Percentiles rank a stretch among this genome's conserved stretches.
These are phyloP conservation scores for Catharus bicknelli DNA, from an alignment of 2,113 vertebrate genomes.

Conservation along the genomic window DNA sequence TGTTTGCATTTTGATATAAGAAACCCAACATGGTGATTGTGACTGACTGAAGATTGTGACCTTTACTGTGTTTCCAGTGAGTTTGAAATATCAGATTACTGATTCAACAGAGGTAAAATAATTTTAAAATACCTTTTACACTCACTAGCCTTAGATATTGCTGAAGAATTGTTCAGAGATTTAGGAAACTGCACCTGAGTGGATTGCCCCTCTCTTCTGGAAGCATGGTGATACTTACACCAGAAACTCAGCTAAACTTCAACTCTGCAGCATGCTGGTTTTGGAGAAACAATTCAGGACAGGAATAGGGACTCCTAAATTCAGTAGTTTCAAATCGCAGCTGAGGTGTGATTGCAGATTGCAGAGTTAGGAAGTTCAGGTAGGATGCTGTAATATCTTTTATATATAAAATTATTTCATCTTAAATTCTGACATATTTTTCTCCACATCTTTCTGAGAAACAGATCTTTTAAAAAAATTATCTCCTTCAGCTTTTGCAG, in stretches of 20 bases:
- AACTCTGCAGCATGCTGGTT: not conserved
- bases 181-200: not conserved
- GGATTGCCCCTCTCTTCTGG: not conserved
- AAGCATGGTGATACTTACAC: not conserved
- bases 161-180: not conserved
- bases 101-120: not conserved
- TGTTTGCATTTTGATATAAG: not conserved
- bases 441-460: not conserved
- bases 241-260: not conserved
- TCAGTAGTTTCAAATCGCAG: not conserved
- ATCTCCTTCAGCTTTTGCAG: not conserved
- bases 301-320: not conserved
- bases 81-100: conserved; percentile 1
- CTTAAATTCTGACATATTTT: not conserved
- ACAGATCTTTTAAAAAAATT: not conserved
- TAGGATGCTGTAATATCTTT: not conserved
- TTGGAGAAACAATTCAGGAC: not conserved
- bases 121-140: not conserved
- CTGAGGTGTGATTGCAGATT: not conserved
- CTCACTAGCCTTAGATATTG: not conserved
- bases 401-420: not conserved
- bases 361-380: not conserved
- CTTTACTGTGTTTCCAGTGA: not conserved
- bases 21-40: not conserved
- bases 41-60: not conserved